Evolutionary conservation across 2,797 vertebrate genomes (phyloP), one percentile per base, ranked within the genome.

Genomic region (Zenarchopterus dispar): DNA sequence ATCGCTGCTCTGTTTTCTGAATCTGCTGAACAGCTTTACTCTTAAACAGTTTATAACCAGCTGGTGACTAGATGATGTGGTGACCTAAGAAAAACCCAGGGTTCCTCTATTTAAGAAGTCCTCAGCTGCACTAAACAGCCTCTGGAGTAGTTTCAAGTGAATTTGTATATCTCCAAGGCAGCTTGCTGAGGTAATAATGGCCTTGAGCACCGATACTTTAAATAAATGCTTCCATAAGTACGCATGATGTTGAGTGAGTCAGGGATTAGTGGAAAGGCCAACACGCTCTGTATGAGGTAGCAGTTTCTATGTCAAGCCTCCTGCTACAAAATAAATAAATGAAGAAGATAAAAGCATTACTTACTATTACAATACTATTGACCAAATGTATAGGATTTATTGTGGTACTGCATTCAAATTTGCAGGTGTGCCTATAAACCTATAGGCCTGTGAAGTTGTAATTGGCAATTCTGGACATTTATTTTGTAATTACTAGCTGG

Each of bases 111-210:
- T 90, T 43, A 43, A 78, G 57, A 69, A 72, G 62, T 77, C 50
- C 78, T 80, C 70, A 63, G 57, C 75, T 62, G 76, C 80, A 70
- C 52, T 54, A 88, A 87, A 87, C 81, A 93, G 84, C 70, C 76
- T 89, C 87, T 82, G 80, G 82, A 78, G 74, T 84, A 67, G 54
- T 55, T 66, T 83, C 83, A 85, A 90, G 74, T 83, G 84, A 58
- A 78, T 90, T 83, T 87, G 85, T 74, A 60, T 62, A 45, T 55
- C 42, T 59, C 39, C 54, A 22, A 63, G 66, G 71, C 75, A 67
- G 64, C 80, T 73, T 67, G 67, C 79, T 82, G 76, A 77, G 81
- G 72, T 82, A 84, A 88, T 85, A 80, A 67, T 42, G 54, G 79
- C 81, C 77, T 73, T 67, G 43, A 58, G 62, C 47, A 4, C 36